Conservation (phyloP, 2,113 vertebrate genomes). For the Coptodon rendalli region DNA sequence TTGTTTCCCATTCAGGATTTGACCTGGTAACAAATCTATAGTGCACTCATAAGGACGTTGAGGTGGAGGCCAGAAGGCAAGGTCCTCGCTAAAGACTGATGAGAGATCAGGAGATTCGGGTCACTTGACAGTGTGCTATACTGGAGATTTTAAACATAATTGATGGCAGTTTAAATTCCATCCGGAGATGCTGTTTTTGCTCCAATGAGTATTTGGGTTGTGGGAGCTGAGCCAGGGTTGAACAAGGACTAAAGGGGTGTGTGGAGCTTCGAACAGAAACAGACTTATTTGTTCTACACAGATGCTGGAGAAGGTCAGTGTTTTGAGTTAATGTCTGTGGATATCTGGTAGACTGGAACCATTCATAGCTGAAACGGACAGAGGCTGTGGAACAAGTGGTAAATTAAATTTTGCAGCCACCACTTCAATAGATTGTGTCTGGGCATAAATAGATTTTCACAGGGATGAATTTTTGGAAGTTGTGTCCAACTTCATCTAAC, state of each 20-base stretch:
- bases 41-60: background rate
- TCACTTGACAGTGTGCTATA: background rate
- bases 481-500: background rate
- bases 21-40: background rate
- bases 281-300: background rate
- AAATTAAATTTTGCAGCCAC: background rate
- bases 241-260: accelerated
- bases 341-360: background rate
- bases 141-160: background rate
- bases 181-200: background rate
- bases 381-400: background rate
- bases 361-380: background rate
- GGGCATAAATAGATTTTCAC: background rate
- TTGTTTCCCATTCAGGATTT: background rate
- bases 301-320: background rate
- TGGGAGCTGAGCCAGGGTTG: background rate
- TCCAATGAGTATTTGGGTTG: background rate
- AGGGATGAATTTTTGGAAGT: background rate
- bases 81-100: background rate
- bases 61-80: background rate
- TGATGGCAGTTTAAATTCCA: background rate
- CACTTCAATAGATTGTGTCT: background rate
- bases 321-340: background rate
- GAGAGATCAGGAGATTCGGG: background rate
- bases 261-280: background rate